phyloP scores from a whole-genome alignment of 2,888 invertebrate genomes.

The Polylopha cassiicola region DNA sequence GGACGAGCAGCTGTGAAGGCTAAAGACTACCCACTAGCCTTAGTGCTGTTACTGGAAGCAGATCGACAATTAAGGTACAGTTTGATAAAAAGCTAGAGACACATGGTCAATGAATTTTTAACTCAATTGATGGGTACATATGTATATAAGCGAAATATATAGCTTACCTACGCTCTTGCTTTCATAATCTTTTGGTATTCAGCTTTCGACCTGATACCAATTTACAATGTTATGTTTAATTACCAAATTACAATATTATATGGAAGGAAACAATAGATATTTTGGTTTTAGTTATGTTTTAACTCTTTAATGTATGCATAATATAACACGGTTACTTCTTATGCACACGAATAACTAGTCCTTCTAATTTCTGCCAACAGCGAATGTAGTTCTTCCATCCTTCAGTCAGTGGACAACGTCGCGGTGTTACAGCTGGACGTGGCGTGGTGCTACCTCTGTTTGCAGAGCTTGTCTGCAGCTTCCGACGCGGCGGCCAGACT shows the following conservation, averaged over 20 bases:
- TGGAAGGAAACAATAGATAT: too few species aligned
- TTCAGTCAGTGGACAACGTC: slow-evolving; percentile 88
- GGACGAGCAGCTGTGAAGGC: slow-evolving; percentile 82
- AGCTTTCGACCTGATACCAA: too few species aligned
- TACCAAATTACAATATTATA: too few species aligned
- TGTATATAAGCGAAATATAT: too few species aligned
- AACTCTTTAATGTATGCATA: too few species aligned
- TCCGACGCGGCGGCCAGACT: slow-evolving; percentile 83
- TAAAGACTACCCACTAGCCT: slow-evolving; percentile 81
- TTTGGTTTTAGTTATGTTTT: too few species aligned
- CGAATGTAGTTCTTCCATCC: slow-evolving; percentile 79
- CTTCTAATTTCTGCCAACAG: slow-evolving; percentile 52
- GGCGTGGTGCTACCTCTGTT: slow-evolving; percentile 91
- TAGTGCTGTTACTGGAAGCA: slow-evolving; percentile 86
- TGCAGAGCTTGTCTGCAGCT: slow-evolving; percentile 79
- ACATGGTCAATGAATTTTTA: not conserved
- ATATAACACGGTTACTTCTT: too few species aligned
- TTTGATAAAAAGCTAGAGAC: not conserved
- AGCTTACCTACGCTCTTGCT: too few species aligned
- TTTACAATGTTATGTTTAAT: too few species aligned
- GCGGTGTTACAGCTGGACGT: slow-evolving; percentile 90
- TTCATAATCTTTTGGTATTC: too few species aligned
- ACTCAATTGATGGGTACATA: too few species aligned
- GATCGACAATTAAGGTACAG: slow-evolving; percentile 81
- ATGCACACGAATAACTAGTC: not conserved